Conservation (phyloP, 1,140 invertebrate genomes). For the Conus betulinus region DNA sequence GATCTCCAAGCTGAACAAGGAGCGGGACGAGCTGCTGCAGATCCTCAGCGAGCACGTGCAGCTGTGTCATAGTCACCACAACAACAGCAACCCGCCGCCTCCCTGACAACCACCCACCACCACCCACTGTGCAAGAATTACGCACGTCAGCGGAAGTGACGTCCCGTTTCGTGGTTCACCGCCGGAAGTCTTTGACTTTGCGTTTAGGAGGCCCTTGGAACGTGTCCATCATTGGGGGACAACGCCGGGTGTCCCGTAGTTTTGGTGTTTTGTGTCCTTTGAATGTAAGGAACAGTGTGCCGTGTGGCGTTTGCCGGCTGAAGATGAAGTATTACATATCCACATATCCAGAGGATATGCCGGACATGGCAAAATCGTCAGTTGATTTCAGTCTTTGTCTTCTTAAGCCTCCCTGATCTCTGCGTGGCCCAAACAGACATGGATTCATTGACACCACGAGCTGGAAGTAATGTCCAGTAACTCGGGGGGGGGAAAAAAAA, state of each 20-base stretch:
- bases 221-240: not conserved
- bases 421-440: not conserved
- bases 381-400: not conserved
- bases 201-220: not conserved
- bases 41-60: conserved; percentile 48
- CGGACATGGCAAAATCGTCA: conserved; percentile 1
- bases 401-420: not conserved
- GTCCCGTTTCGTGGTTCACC: conserved; percentile 3
- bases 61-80: conserved; percentile 35
- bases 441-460: too few relatives aligned
- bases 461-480: not conserved
- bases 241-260: not conserved
- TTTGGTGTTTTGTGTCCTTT: not conserved
- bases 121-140: conserved; percentile 1
- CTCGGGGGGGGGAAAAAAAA: not conserved
- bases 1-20: conserved; percentile 47
- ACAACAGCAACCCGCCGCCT: conserved; percentile 24
- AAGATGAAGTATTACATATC: not conserved
- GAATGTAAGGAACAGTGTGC: not conserved
- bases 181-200: conserved; percentile 22
- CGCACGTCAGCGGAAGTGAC: conserved; percentile 33
- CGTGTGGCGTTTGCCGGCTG: not conserved
- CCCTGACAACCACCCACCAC: conserved; percentile 31
- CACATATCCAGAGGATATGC: not conserved
- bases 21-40: conserved; percentile 43